A percentile compares a stretch with the other conserved stretches of the same genome.
These are phyloP conservation scores for Drosophila littoralis DNA, from an alignment of 1,140 invertebrate species.

Conservation along the genomic window DNA sequence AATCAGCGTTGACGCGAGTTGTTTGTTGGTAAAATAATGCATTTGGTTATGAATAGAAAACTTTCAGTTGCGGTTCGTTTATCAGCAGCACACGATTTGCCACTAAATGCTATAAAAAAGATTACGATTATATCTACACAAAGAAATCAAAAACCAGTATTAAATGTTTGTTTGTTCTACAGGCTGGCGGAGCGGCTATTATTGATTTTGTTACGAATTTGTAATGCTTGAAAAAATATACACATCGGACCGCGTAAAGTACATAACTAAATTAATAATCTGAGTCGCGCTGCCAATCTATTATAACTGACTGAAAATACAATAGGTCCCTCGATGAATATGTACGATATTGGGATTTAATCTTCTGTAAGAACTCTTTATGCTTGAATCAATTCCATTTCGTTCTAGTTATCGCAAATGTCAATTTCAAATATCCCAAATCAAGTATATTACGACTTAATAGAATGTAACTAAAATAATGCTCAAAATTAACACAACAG, in stretches of 20 bases:
- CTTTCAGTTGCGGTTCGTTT: slow-evolving; percentile 17
- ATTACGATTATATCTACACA: neutral
- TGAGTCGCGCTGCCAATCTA: neutral
- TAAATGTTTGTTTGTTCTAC: neutral
- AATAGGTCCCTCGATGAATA: no score
- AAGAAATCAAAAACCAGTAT: neutral
- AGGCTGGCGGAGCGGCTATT: neutral
- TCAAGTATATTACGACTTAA: no score
- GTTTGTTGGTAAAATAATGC: slow-evolving; percentile 49
- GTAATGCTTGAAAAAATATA: neutral
- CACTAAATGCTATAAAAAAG: neutral
- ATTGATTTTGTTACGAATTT: neutral
- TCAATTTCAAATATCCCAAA: no score
- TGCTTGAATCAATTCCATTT: no score
- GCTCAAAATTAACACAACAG: no score
- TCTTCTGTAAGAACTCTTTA: no score
- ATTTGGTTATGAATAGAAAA: slow-evolving; percentile 11
- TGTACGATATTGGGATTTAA: no score
- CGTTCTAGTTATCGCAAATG: no score
- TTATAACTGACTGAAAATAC: no score
- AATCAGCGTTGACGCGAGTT: slow-evolving; percentile 29
- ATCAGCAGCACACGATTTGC: slow-evolving; percentile 9
- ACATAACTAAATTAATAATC: neutral
- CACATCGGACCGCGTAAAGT: neutral
- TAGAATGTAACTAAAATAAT: no score